Base-by-base conservation (phyloP, 2,113 vertebrate genomes). In the Corythornis cristatus region DNA sequence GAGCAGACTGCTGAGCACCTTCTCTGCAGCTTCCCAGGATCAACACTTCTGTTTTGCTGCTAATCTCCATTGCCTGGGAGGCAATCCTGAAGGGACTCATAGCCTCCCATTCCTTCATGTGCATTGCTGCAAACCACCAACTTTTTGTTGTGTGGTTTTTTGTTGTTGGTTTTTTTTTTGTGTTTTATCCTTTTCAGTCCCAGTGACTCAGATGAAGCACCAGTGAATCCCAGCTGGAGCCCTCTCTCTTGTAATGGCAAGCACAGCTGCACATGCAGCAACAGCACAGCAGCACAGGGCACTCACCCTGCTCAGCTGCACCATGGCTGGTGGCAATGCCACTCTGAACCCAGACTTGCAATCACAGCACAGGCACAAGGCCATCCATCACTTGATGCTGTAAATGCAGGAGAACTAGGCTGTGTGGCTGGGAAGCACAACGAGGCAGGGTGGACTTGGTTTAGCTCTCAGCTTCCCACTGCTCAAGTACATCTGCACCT, bases 1-100 rank as follows among this genome's bases (percentile, higher is more conserved):
- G 95, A 95, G 90, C 72, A 0, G 72, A 83, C 88, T 95, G 92
- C 92, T 88, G 92, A 95, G 75, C 80, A 35, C 35, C 83, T 67
- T 66, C 83, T n/a, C 84, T 8, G 91, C 81, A 78, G 88, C 58
- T 73, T 43, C 86, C 33, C 12, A 72, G 83, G 90, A 64, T 18
- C 35, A 81, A 80, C 77, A 4, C 86, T 71, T 60, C 75, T 70
- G 67, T n/a, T 70, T 13, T 46, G 79, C 42, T 4, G 2, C 67
- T 80, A 14, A 79, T 76, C 71, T 31, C 88, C 56, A 21, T 48
- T 73, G 37, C 51, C 35, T 22, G 15, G 29, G 75, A 70, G 56
- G 37, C 1, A 0, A 0, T 86, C 48, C 54, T 60, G 50, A 74
- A 68, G 71, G 67, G 51, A 37, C 35, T 57, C 61, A 40, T 3